These are phyloP conservation scores for Lutjanus erythropterus DNA, from an alignment of 2,113 vertebrate species.

Conservation along the genomic window DNA sequence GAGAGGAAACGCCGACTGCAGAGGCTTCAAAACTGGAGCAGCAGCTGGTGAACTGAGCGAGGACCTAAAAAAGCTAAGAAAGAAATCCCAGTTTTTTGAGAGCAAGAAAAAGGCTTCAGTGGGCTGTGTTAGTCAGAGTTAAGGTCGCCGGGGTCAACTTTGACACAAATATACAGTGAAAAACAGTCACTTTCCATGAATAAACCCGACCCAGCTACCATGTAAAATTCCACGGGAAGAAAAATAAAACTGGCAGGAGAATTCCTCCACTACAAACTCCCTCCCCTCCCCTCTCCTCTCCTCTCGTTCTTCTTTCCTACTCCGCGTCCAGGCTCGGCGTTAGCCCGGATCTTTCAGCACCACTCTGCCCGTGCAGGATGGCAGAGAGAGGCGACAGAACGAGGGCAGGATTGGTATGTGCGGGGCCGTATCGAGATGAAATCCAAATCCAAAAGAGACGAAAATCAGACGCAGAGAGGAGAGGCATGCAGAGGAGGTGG, in stretches of 20 bases:
- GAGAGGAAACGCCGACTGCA: conserved; percentile 38
- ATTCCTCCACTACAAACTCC: conserved; percentile 21
- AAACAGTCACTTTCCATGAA: conserved; percentile 23
- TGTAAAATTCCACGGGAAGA: conserved; percentile 39
- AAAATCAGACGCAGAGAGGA: not conserved
- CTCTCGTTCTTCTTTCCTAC: conserved; percentile 25
- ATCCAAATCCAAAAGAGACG: conserved; percentile 10
- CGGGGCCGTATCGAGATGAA: not conserved
- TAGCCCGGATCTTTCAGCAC: conserved; percentile 70
- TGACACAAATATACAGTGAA: conserved; percentile 36
- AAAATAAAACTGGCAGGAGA: conserved; percentile 52
- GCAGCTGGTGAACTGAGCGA: conserved; percentile 62
- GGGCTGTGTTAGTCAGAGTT: conserved; percentile 2
- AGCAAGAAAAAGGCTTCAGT: conserved; percentile 13
- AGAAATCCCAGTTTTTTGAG: not conserved
- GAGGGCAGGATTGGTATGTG: conserved; percentile 59
- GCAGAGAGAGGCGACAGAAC: conserved; percentile 72
- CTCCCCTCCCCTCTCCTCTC: not conserved
- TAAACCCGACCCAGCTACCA: not conserved
- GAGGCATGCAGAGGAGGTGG: not conserved
- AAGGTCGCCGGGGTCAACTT: conserved; percentile 15
- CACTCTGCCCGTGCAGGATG: conserved; percentile 55
- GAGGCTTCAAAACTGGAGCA: conserved; percentile 69
- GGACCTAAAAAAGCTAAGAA: conserved; percentile 36
- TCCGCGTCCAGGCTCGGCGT: conserved; percentile 36